Evolutionary conservation across 2,113 vertebrate species (phyloP), one percentile per base, ranked within the genome.

Genomic region (Aegithalos caudatus): DNA sequence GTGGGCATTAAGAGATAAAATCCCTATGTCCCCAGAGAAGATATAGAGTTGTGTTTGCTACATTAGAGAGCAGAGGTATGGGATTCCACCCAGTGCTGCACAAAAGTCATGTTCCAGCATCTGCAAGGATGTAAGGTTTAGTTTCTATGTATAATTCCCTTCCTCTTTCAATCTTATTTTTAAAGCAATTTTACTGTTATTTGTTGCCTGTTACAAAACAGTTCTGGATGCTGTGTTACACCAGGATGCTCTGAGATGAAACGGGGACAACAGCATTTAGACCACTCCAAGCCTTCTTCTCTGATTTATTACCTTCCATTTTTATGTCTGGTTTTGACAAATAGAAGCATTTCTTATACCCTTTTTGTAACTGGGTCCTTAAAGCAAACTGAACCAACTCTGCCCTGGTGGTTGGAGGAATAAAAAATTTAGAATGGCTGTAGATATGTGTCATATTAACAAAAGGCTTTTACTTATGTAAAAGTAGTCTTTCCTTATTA

Each of bases 401-500:
- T 81, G 42, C 31, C 12, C 12, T 53, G 18, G 9, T 40, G 72
- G 22, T 4, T 45, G 69, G 44, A 81, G 1, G 0, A 0, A 8
- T 6, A 31, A 44, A 33, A 51, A 85, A 37, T 67, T 33, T 40
- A 51, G 40, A 77, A 54, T 10, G 22, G 3, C 10, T 8, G 1
- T 51, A 70, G 16, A 37, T 70, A 22, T 0, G 1, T 37, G 7
- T 21, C 9, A 62, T 28, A 53, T 69, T 54, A 57, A 61, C 6
- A 42, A 79, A 78, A 28, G 14, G 4, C 4, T 86, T 86, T 72
- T 54, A 58, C 6, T 40, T 60, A n/a, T 3, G 2, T 12, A 54
- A 85, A 89, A 82, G 17, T 14, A 61, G 6, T 16, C 28, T 60
- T 77, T 50, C 33, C 11, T 29, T 40, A 12, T 18, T 70, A 48